Conservation (phyloP, 2,113 vertebrate genomes). For the Odobenus rosmarus region DNA sequence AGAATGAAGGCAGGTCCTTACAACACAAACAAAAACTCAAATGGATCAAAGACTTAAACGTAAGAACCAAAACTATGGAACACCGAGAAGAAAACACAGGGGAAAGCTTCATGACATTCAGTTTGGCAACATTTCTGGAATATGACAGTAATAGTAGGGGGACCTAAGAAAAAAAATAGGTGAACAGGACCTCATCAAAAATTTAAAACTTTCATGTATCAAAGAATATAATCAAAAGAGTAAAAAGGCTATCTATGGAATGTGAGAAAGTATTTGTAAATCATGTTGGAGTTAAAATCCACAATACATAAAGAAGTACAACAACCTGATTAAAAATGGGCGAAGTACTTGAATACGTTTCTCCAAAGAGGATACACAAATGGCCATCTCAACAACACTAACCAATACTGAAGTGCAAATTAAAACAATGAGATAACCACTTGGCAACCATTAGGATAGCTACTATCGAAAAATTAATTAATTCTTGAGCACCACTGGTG, state of each 20-base stretch:
- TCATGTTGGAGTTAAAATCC: neutral
- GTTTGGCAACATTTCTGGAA: neutral
- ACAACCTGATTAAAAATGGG: neutral
- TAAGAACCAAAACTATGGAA: neutral
- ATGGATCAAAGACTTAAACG: neutral
- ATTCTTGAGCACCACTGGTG: neutral
- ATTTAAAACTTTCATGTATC: neutral
- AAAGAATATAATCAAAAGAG: neutral
- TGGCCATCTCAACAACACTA: neutral
- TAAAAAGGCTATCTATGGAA: neutral
- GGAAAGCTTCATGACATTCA: neutral
- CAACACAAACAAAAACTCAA: neutral
- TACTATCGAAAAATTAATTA: neutral
- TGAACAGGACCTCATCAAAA: neutral
- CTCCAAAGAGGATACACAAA: neutral
- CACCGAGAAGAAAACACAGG: neutral
- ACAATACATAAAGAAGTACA: neutral
- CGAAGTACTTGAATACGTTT: neutral
- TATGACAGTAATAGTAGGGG: neutral
- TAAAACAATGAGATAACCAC: neutral
- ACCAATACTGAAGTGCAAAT: neutral
- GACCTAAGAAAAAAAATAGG: neutral
- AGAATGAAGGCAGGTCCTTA: neutral
- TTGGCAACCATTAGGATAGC: neutral
- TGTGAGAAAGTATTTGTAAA: neutral